Evolutionary conservation across 2,888 invertebrate genomes (phyloP), one percentile per base, ranked within the genome.

Genomic region (Fragum whitleyi): DNA sequence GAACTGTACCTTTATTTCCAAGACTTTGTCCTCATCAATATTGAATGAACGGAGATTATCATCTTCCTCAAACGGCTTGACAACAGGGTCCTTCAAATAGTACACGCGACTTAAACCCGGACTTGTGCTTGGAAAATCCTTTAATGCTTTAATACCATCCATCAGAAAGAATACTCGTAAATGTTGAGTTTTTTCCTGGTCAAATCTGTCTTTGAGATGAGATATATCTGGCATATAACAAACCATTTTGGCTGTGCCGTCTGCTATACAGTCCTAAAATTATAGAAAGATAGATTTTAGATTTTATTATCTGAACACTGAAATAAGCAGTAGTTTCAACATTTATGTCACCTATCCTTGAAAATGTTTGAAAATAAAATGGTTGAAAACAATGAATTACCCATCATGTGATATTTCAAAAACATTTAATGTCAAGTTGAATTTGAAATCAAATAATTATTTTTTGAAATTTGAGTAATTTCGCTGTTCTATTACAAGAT

Each of bases 41-140:
- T 90, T 79, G 61, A 91, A 89, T 19, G 85, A 73, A 16, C 73
- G 61, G 0, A 90, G 71, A 14, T 86, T 77, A 1, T 85, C 87
- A 1, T 83, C 81, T 11, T 72, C 87, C 11, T 79, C 81, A 69
- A 93, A 92, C 19, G 70, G 75, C 67, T 79, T 67, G 21, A 83
- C 42, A 14, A 19, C 36, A 2, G 94, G 94, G 83, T 94, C 92
- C 0, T 91, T 91, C 79, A 90, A 91, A 79, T 94, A 94, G 1
- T 87, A 82, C 47, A 93, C 91, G 51, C 86, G 81, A 7, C 87
- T 87, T 11, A 90, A 71, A 5, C 78, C 19, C 2, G 83, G 83
- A 11, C 87, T 67, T 5, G 32, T 59, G 0, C 53, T 51, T 0
- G 78, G 78, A n/a, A 86, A 61, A 5, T 87, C 78, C 7, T 76